Conservation (phyloP, 2,113 vertebrate species). For the Seriola quinqueradiata region DNA sequence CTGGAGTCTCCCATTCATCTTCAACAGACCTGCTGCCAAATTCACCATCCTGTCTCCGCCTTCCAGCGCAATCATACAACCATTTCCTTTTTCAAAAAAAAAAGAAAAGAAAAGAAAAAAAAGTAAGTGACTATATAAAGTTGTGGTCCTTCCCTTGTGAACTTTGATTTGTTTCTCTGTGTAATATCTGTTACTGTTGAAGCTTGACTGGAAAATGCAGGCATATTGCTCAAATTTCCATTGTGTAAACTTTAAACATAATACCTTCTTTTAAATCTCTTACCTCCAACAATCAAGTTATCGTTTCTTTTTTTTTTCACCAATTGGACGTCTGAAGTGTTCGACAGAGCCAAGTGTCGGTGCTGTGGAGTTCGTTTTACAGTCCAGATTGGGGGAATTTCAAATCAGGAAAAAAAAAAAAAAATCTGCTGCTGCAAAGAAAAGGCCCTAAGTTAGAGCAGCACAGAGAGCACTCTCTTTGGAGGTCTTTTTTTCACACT, state of each 20-base stretch:
- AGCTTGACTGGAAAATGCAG: constrained; percentile 23
- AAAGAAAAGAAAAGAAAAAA: neutral
- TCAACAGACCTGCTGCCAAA: neutral
- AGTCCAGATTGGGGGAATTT: constrained; percentile 39
- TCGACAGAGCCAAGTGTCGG: constrained; percentile 13
- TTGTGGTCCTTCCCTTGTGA: neutral
- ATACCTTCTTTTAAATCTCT: constrained; percentile 28
- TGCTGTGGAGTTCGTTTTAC: constrained; percentile 23
- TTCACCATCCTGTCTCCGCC: constrained; percentile 16
- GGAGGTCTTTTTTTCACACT: constrained; percentile 16
- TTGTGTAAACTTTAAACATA: constrained; percentile 49
- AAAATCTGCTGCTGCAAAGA: constrained; percentile 20
- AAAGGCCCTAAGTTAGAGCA: constrained; percentile 27
- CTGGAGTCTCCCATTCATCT: neutral
- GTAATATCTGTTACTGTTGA: neutral
- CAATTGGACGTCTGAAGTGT: constrained; percentile 2
- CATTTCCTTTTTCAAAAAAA: constrained; percentile 2
- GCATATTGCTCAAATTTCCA: constrained; percentile 33
- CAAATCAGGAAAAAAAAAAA: constrained; percentile 8
- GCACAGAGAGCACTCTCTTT: neutral
- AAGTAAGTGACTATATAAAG: neutral
- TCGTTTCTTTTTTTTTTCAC: constrained; percentile 8
- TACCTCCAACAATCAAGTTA: constrained; percentile 22
- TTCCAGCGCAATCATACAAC: constrained; percentile 26
- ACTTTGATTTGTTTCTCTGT: constrained; percentile 17